Percentiles rank a stretch among this genome's conserved stretches.
phyloP scores from a whole-genome alignment of 2,888 invertebrate species.

The Lithosia quadra region DNA sequence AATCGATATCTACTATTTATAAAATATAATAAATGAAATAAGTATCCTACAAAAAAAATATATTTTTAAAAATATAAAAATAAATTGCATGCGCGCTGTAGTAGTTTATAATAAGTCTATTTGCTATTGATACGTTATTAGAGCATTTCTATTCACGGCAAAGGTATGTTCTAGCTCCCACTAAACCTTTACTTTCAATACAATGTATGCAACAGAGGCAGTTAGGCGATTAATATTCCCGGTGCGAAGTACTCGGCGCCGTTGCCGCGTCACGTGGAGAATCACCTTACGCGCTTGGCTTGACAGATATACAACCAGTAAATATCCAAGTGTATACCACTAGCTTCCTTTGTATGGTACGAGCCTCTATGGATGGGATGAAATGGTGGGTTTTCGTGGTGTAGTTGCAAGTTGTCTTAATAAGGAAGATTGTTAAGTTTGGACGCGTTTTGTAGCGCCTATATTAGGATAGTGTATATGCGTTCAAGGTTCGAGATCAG shows the following conservation, averaged over 20 bases:
- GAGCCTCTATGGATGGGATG: constrained; percentile 11
- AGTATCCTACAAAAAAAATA: not conserved
- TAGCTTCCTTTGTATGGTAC: constrained; percentile 45
- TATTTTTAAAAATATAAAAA: not conserved
- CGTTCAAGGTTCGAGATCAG: too few species aligned
- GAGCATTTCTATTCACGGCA: not conserved
- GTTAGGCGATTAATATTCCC: constrained; percentile 52
- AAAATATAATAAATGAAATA: not conserved
- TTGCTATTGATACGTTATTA: not conserved
- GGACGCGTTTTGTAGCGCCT: too few species aligned
- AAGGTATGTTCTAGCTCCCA: not conserved
- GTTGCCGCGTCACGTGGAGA: constrained; percentile 50
- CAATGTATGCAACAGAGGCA: constrained; percentile 36
- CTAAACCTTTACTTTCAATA: not conserved
- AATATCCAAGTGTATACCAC: constrained; percentile 29
- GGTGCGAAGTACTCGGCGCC: constrained; percentile 50
- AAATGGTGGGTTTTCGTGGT: not conserved
- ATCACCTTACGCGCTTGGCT: constrained; percentile 52
- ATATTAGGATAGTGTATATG: too few species aligned
- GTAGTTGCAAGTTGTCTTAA: too few species aligned
- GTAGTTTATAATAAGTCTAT: not conserved
- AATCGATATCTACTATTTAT: not conserved
- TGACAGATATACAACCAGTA: constrained; percentile 48
- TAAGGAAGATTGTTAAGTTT: too few species aligned
- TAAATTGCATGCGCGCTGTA: not conserved